Conservation (phyloP, 2,797 vertebrate species). For the Martes flavigula region DNA sequence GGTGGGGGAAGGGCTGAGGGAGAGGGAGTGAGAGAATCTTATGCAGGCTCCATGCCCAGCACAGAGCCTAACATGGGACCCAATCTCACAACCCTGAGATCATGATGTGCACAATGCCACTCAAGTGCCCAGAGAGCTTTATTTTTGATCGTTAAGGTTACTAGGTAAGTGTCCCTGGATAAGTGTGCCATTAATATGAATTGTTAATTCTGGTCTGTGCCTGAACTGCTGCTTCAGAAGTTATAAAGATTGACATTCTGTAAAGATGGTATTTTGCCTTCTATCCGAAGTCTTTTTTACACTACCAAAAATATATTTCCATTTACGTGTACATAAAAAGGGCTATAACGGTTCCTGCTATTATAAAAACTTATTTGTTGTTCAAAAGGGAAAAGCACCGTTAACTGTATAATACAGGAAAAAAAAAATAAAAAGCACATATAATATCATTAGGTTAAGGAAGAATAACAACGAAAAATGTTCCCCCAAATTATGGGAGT, state of each 20-base stretch:
- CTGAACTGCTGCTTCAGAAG: not conserved
- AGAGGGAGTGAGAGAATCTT: not conserved
- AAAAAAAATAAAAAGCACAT: not conserved
- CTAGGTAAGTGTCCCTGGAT: not conserved
- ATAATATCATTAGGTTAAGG: not conserved
- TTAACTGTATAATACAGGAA: not conserved
- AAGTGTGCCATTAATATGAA: not conserved
- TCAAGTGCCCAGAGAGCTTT: not conserved
- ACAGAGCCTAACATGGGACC: not conserved
- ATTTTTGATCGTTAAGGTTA: not conserved
- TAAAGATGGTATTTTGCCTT: not conserved
- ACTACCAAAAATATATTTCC: constrained; percentile 11
- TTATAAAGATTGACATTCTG: not conserved
- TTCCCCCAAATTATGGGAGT: not conserved
- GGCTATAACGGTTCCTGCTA: not conserved
- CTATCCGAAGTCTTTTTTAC: not conserved
- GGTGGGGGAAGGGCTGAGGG: not conserved
- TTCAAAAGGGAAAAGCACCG: constrained; percentile 38
- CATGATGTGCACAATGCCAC: not conserved
- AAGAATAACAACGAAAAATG: not conserved
- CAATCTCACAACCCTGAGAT: not conserved
- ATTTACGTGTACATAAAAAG: not conserved
- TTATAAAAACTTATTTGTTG: not conserved
- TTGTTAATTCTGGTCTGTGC: not conserved
- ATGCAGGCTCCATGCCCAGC: not conserved